Percentiles rank a stretch among this genome's conserved stretches.
Evolutionary conservation across 2,888 invertebrate genomes (phyloP).

Genomic region (Pyrgus malvae): DNA sequence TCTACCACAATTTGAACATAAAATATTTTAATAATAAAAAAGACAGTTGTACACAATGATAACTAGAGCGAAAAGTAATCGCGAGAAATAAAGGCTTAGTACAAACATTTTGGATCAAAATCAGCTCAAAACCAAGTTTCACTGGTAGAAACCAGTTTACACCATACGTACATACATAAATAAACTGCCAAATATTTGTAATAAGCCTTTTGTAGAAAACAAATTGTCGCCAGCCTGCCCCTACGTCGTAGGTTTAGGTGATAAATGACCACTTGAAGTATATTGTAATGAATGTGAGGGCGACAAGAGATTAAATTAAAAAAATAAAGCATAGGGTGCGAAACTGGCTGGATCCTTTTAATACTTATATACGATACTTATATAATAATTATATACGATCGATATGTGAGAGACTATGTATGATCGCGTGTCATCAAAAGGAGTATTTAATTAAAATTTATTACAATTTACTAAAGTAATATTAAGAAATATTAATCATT

Average conservation of each 20-base stretch:
- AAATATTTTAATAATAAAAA: background rate
- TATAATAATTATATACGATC: background rate
- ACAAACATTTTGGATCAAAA: conserved; percentile 1
- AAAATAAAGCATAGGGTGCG: conserved; percentile 20
- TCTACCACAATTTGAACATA: background rate
- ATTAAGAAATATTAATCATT: no score
- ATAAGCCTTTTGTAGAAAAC: conserved; percentile 7
- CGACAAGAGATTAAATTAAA: conserved; percentile 25
- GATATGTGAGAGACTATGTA: no score
- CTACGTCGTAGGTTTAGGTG: background rate
- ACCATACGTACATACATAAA: no score
- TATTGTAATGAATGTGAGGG: conserved; percentile 23
- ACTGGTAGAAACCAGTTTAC: background rate
- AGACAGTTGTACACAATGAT: background rate
- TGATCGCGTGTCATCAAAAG: no score
- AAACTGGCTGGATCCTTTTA: background rate
- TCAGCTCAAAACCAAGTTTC: background rate
- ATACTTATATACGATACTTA: background rate
- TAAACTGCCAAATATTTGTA: no score
- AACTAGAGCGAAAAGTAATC: conserved; percentile 4
- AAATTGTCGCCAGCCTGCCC: background rate
- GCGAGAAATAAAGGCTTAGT: conserved; percentile 12
- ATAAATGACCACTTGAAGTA: conserved; percentile 30
- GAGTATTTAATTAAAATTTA: no score
- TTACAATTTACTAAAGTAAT: no score